A percentile compares a stretch with the other conserved stretches of the same genome.
Conservation (phyloP, 2,797 vertebrate species). For the Oreortyx pictus region DNA sequence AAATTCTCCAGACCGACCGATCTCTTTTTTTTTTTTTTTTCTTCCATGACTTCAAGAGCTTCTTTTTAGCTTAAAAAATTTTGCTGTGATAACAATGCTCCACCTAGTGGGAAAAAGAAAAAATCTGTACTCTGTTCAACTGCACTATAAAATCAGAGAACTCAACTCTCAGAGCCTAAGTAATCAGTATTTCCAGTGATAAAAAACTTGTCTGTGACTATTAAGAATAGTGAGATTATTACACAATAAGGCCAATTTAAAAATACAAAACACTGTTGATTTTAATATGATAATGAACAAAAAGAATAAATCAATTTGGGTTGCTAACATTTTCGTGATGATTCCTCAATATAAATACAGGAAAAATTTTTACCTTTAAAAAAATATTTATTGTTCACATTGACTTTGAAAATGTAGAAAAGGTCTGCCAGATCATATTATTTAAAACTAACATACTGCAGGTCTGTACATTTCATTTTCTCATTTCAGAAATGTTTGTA, state of each 20-base stretch:
- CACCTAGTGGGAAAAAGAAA: conserved; percentile 70
- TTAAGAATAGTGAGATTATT: background rate
- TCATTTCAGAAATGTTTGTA: background rate
- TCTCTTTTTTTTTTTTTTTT: background rate
- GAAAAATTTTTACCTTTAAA: background rate
- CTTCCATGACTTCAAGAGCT: background rate
- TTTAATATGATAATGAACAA: background rate
- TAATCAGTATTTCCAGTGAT: background rate
- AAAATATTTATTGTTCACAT: background rate
- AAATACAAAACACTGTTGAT: background rate
- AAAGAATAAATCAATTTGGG: background rate
- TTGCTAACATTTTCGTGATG: background rate
- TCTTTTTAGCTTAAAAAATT: background rate
- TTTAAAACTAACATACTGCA: background rate
- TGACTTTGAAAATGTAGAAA: background rate
- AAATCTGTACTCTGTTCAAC: fast-evolving
- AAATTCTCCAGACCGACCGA: background rate
- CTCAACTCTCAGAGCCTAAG: background rate
- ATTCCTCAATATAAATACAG: background rate
- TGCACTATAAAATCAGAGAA: background rate
- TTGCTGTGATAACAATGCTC: conserved; percentile 57
- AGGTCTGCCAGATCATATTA: background rate
- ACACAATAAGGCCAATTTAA: background rate
- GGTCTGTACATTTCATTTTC: background rate
- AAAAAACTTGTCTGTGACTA: background rate